A percentile compares a stretch with the other conserved stretches of the same genome.
Conservation (phyloP, 1,140 invertebrate species). For the Drosophila novamexicana region DNA sequence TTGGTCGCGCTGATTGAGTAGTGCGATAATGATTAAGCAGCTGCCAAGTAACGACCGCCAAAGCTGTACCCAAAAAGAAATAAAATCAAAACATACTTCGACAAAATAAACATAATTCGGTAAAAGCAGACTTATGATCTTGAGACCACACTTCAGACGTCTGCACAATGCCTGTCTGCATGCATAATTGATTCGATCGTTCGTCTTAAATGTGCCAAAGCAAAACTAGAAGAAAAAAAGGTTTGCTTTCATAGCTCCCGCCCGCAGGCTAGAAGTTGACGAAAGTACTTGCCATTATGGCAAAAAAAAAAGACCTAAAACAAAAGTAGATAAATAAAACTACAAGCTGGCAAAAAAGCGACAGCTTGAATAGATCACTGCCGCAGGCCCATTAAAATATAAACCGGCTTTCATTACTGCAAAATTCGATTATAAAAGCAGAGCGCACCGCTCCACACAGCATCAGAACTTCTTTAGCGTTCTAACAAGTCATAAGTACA, state of each 20-base stretch:
- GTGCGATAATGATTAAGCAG: conserved; percentile 69
- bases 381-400: conserved; percentile 47
- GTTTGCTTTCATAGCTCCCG: conserved; percentile 46
- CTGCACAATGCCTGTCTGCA: conserved; percentile 42
- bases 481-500: conserved; percentile 50
- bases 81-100: conserved; percentile 3
- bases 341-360: conserved; percentile 39
- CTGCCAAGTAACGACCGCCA: conserved; percentile 5
- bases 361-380: conserved; percentile 59
- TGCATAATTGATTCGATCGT: conserved; percentile 73
- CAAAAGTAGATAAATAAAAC: conserved; percentile 13
- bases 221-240: not conserved
- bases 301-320: conserved; percentile 20
- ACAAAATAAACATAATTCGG: conserved; percentile 20
- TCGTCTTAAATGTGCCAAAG: conserved; percentile 62
- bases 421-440: conserved; percentile 56
- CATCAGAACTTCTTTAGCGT: conserved; percentile 65
- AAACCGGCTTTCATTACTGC: conserved; percentile 60
- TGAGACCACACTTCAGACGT: conserved; percentile 41
- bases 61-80: conserved; percentile 3
- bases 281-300: conserved; percentile 61
- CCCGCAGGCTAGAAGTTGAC: conserved; percentile 55
- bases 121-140: conserved; percentile 45
- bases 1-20: conserved; percentile 61
- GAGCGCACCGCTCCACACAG: not conserved